Percentiles rank a stretch among this genome's conserved stretches.
These are phyloP conservation scores for Bombus soroeensis DNA, from an alignment of 1,140 invertebrate genomes.

Conservation along the genomic window DNA sequence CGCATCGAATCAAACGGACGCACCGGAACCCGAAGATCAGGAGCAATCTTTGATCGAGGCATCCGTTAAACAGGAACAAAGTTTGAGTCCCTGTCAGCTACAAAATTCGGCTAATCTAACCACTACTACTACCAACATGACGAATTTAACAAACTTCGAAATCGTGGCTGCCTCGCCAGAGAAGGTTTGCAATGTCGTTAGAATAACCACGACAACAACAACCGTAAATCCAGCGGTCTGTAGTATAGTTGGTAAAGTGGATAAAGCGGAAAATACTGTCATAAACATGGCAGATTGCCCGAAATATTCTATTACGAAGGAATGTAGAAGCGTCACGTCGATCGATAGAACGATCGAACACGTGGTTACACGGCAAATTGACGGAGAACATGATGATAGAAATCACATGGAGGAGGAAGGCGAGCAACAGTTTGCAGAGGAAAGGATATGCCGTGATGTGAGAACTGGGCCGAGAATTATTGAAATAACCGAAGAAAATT, in stretches of 20 bases:
- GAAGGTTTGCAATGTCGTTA: constrained; percentile 74
- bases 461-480: constrained; percentile 72
- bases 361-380: constrained; percentile 70
- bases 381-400: constrained; percentile 29
- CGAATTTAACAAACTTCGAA: constrained; percentile 69
- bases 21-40: constrained; percentile 80
- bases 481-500: constrained; percentile 80
- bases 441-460: constrained; percentile 43
- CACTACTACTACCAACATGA: constrained; percentile 33
- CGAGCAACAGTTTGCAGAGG: constrained; percentile 44
- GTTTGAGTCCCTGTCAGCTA: constrained; percentile 72
- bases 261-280: constrained; percentile 75
- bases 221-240: constrained; percentile 69
- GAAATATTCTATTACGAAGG: constrained; percentile 71
- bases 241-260: constrained; percentile 70
- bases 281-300: constrained; percentile 74
- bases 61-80: constrained; percentile 78
- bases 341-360: constrained; percentile 76
- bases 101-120: constrained; percentile 57
- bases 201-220: constrained; percentile 70
- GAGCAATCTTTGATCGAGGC: constrained; percentile 54
- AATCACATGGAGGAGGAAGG: constrained; percentile 58
- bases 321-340: constrained; percentile 70
- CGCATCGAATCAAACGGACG: constrained; percentile 91
- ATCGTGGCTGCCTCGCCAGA: constrained; percentile 74